A percentile compares a stretch with the other conserved stretches of the same genome.
phyloP scores from a whole-genome alignment of 37 sponge, comb jelly and placozoan species.

The Beroe ovata region DNA sequence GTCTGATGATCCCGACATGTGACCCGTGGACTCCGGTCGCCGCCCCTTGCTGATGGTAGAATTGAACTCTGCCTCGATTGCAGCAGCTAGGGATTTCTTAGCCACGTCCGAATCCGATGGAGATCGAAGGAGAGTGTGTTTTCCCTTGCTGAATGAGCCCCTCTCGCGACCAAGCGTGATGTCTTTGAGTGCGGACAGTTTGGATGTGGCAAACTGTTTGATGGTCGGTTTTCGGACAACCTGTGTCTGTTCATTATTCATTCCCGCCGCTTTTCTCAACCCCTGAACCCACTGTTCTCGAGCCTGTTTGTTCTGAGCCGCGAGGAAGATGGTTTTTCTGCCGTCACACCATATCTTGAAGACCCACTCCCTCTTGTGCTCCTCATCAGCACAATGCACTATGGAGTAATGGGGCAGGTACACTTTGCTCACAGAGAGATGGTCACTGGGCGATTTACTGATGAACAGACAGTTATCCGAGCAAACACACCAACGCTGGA shows the following conservation, averaged over 20 bases:
- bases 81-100: background rate
- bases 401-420: conserved; percentile 64
- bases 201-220: conserved; percentile 10
- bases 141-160: background rate
- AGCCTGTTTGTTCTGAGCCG: conserved; percentile 15
- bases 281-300: conserved; percentile 64
- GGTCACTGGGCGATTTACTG: conserved; percentile 55
- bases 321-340: conserved; percentile 33
- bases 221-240: conserved; percentile 17
- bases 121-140: background rate
- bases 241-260: conserved; percentile 2
- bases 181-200: conserved; percentile 9
- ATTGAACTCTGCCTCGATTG: background rate
- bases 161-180: background rate
- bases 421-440: conserved; percentile 58
- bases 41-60: background rate
- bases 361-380: conserved; percentile 57
- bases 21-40: background rate
- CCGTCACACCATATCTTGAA: conserved; percentile 64
- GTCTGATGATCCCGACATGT: background rate
- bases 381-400: background rate
- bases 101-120: background rate
- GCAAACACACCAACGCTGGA: conserved; percentile 64
- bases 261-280: conserved; percentile 25
- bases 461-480: conserved; percentile 63